phyloP scores from a whole-genome alignment of 2,888 invertebrate genomes.

The Zeuzera pyrina region DNA sequence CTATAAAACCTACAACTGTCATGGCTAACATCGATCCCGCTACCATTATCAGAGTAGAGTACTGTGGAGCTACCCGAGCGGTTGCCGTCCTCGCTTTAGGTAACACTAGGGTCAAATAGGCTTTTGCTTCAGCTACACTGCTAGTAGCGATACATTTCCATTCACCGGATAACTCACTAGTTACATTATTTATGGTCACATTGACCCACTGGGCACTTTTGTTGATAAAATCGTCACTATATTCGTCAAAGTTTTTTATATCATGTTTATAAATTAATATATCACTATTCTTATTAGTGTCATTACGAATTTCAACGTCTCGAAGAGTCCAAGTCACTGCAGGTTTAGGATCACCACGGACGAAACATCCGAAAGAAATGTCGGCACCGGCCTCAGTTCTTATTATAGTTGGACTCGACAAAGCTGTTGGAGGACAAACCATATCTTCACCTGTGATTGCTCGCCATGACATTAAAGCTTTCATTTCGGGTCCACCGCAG shows the following conservation, averaged over 20 bases:
- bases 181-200: conserved; percentile 86
- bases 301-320: conserved; percentile 59
- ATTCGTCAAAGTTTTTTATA: conserved; percentile 43
- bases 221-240: conserved; percentile 50
- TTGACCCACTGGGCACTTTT: conserved; percentile 81
- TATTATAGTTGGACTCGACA: conserved; percentile 69
- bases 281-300: conserved; percentile 42
- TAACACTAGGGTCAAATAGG: conserved; percentile 72
- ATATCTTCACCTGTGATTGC: conserved; percentile 81
- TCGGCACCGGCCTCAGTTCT: conserved; percentile 87
- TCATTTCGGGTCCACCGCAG: conserved; percentile 79
- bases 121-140: conserved; percentile 72
- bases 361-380: conserved; percentile 85
- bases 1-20: conserved; percentile 73
- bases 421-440: conserved; percentile 84
- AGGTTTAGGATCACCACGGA: conserved; percentile 87
- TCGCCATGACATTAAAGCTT: conserved; percentile 81
- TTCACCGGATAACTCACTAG: conserved; percentile 86
- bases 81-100: conserved; percentile 80
- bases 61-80: conserved; percentile 79
- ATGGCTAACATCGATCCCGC: conserved; percentile 80
- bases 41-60: conserved; percentile 80
- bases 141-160: conserved; percentile 88
- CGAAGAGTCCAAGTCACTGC: conserved; percentile 85
- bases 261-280: conserved; percentile 40